Evolutionary conservation across 2,113 vertebrate genomes (phyloP).

Genomic region (Hymenochirus boettgeri): DNA sequence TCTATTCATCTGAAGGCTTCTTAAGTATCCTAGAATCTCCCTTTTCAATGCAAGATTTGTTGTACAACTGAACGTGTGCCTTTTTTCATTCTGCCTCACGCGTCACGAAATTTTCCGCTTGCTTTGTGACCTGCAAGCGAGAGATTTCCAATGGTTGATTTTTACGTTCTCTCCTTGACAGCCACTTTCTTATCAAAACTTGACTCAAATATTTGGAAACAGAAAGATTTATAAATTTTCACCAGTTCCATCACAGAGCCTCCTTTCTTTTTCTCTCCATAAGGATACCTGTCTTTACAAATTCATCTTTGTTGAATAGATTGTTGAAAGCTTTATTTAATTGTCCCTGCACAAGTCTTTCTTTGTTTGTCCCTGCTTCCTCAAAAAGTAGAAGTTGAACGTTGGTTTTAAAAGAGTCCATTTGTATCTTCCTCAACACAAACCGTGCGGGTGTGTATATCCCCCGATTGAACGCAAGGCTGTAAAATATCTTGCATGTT

Average conservation of each 20-base stretch:
- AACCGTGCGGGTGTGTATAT: constrained; percentile 66
- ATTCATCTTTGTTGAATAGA: constrained; percentile 61
- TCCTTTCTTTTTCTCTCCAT: constrained; percentile 76
- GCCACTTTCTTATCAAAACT: constrained; percentile 55
- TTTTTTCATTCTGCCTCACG: constrained; percentile 74
- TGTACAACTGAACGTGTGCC: constrained; percentile 84
- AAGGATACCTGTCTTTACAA: constrained; percentile 77
- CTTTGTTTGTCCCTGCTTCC: constrained; percentile 45
- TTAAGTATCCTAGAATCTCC: constrained; percentile 79
- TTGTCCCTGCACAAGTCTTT: constrained; percentile 60
- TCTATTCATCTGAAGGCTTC: constrained; percentile 70
- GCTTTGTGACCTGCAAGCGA: constrained; percentile 67
- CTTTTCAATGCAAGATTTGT: constrained; percentile 86
- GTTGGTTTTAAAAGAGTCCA: constrained; percentile 62
- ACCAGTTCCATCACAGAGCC: constrained; percentile 70
- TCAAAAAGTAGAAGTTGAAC: constrained; percentile 69
- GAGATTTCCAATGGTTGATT: constrained; percentile 75
- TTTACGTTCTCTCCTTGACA: constrained; percentile 75
- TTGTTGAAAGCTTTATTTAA: constrained; percentile 69
- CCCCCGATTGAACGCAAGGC: constrained; percentile 74
- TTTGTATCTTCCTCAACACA: constrained; percentile 68
- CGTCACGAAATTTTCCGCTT: constrained; percentile 53
- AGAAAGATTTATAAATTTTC: constrained; percentile 78
- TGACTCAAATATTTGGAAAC: constrained; percentile 56
- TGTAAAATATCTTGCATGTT: constrained; percentile 80